phyloP scores from a whole-genome alignment of 2,888 invertebrate genomes.

The Polymixis flavicincta region DNA sequence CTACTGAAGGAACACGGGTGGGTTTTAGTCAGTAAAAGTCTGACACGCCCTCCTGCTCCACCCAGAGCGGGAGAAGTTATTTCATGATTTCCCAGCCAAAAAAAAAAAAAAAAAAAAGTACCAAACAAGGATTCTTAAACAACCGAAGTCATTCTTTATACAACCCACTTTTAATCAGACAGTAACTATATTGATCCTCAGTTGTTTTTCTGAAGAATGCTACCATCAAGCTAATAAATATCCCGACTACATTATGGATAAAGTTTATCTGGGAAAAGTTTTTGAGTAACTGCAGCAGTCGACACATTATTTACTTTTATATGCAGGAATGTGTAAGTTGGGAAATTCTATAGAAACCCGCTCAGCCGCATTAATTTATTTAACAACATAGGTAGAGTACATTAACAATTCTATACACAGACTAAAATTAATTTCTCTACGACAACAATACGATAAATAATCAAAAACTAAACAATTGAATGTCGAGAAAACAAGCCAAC shows the following conservation, averaged over 20 bases:
- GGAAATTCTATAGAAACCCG: conserved; percentile 25
- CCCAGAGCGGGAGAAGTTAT: no score
- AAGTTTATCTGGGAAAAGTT: conserved; percentile 49
- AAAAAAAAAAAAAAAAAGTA: no score
- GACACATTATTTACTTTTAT: conserved; percentile 41
- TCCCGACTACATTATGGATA: conserved; percentile 19
- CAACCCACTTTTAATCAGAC: not conserved
- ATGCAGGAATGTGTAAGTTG: conserved; percentile 41
- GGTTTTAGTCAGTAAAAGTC: no score
- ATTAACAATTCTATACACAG: conserved; percentile 48
- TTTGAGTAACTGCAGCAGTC: conserved; percentile 39
- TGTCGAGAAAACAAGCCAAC: conserved; percentile 48
- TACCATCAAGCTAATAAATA: conserved; percentile 34
- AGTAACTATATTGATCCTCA: conserved; percentile 4
- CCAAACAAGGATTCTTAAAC: not conserved
- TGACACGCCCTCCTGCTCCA: no score
- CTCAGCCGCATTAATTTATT: conserved; percentile 26
- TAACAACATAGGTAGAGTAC: not conserved
- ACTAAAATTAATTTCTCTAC: conserved; percentile 48
- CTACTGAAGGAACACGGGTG: no score
- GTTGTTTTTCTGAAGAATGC: conserved; percentile 27
- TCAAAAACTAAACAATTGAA: conserved; percentile 61
- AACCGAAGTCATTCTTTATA: not conserved
- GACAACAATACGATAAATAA: conserved; percentile 56
- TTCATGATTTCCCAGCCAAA: no score